Percentiles rank a stretch among this genome's conserved stretches.
Conservation (phyloP, 2,113 vertebrate genomes). For the Varanus komodoensis region DNA sequence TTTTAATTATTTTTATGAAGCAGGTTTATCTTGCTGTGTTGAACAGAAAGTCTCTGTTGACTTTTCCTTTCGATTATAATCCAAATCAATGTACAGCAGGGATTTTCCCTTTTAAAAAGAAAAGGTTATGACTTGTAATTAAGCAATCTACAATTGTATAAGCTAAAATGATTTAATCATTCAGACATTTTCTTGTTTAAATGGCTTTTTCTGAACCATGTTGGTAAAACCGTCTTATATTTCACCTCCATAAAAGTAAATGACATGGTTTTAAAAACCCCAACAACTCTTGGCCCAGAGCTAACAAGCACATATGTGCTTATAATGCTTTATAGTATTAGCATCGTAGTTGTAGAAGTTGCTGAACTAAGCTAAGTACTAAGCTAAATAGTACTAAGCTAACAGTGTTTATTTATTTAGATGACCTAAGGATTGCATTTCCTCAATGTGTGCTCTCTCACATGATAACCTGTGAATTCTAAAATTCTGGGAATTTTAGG, state of each 20-base stretch:
- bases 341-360: not conserved
- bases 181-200: constrained; percentile 25
- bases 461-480: not conserved
- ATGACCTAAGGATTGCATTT: not conserved
- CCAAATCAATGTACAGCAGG: constrained; percentile 10
- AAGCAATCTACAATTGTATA: constrained; percentile 19
- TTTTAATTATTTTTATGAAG: constrained; percentile 48
- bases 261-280: not conserved
- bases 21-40: constrained; percentile 32
- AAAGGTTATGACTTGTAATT: constrained; percentile 13
- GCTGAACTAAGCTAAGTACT: not conserved
- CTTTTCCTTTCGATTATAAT: constrained; percentile 20
- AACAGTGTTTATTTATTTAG: not conserved
- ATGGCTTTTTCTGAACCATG: not conserved
- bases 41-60: constrained; percentile 17
- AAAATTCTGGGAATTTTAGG: not conserved
- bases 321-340: not conserved
- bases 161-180: constrained; percentile 15
- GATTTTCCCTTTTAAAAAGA: constrained; percentile 22
- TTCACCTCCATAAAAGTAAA: not conserved
- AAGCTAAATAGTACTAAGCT: not conserved
- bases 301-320: not conserved
- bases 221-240: not conserved
- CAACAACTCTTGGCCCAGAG: not conserved
- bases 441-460: not conserved